phyloP scores from a whole-genome alignment of 2,797 vertebrate species.

The Taenioides sp. region DNA sequence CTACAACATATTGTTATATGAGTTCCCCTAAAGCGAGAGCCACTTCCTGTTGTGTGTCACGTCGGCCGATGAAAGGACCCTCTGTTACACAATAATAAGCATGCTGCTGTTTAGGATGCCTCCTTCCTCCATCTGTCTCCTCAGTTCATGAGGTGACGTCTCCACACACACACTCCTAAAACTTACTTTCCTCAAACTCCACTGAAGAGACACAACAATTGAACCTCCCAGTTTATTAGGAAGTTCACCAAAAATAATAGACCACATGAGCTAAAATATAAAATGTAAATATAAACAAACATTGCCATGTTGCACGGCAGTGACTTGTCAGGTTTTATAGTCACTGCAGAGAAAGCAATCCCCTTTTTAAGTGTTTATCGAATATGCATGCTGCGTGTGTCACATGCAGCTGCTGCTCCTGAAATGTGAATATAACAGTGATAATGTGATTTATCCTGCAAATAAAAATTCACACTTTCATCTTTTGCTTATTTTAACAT shows the following conservation, averaged over 20 bases:
- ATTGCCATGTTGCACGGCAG: constrained; percentile 24
- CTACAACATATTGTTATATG: neutral
- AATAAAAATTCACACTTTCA: constrained; percentile 4
- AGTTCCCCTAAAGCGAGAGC: neutral
- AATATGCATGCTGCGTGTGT: constrained; percentile 12
- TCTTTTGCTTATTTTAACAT: neutral
- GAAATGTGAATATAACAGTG: constrained; percentile 14
- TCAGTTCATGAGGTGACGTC: constrained; percentile 34
- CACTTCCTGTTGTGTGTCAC: constrained; percentile 1
- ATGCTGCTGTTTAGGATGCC: constrained; percentile 6
- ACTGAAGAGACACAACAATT: constrained; percentile 10
- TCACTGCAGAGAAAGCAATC: constrained; percentile 34
- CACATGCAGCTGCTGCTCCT: constrained; percentile 9
- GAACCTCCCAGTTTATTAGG: neutral
- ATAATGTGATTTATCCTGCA: neutral
- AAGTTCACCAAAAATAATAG: neutral
- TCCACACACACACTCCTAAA: constrained; percentile 32
- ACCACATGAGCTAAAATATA: constrained; percentile 19
- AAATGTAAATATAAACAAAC: constrained; percentile 25
- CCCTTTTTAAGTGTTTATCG: constrained; percentile 24
- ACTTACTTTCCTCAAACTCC: constrained; percentile 18
- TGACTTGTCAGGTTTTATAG: constrained; percentile 22
- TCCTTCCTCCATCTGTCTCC: constrained; percentile 23
- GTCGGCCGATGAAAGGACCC: constrained; percentile 7
- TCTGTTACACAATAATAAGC: constrained; percentile 5